A percentile compares a stretch with the other conserved stretches of the same genome.
Conservation (phyloP, 2,113 vertebrate genomes). For the Regulus satrapa region DNA sequence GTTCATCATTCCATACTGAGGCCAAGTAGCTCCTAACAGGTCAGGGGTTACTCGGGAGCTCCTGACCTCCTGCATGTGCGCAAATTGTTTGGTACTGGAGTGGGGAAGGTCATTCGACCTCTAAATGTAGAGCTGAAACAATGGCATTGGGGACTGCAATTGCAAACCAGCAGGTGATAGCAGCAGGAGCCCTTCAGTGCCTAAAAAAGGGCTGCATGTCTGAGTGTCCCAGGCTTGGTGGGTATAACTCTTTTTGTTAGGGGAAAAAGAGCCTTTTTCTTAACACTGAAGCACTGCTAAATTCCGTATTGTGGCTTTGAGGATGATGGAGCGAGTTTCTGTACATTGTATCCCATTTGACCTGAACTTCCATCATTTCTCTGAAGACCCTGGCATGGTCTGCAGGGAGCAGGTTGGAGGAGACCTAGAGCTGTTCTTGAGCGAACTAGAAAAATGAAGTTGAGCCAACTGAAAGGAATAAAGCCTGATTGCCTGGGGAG, state of each 20-base stretch:
- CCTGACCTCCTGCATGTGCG: background rate
- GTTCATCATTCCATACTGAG: background rate
- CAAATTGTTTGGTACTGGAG: background rate
- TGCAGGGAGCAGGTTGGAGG: background rate
- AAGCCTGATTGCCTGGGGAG: background rate
- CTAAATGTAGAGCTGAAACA: background rate
- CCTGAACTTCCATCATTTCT: background rate
- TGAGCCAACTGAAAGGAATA: background rate
- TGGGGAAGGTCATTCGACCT: background rate
- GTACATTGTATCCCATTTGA: background rate
- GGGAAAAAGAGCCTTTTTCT: background rate
- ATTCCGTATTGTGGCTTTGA: background rate
- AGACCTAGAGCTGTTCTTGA: background rate
- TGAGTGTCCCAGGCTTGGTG: background rate
- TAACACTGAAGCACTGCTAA: background rate
- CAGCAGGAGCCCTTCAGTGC: background rate
- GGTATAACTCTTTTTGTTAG: background rate
- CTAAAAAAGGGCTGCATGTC: background rate
- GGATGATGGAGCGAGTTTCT: background rate
- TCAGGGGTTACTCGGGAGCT: background rate
- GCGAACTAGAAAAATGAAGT: background rate
- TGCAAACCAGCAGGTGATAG: background rate
- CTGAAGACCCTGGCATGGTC: background rate
- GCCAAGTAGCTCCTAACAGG: background rate
- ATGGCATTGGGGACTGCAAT: background rate